phyloP scores from a whole-genome alignment of 2,797 vertebrate genomes.

The Sylvia borin region DNA sequence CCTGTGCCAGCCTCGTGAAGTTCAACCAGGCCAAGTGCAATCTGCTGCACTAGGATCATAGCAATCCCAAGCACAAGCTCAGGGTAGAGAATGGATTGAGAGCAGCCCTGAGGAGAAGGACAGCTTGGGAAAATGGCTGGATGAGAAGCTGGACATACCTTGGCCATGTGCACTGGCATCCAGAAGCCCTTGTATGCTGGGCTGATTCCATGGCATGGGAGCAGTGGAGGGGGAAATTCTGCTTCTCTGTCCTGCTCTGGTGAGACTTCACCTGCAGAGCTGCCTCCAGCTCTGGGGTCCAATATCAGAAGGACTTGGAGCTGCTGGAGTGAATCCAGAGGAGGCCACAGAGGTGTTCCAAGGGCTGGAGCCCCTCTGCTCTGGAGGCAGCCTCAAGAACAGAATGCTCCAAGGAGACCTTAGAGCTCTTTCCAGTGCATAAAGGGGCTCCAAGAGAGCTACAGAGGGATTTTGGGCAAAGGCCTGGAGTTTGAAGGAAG shows the following conservation, averaged over 20 bases:
- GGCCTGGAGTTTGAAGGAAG: neutral
- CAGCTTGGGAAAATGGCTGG: neutral
- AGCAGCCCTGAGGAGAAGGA: neutral
- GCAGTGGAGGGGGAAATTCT: neutral
- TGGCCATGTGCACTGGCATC: neutral
- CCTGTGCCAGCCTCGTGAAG: neutral
- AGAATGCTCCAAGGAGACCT: neutral
- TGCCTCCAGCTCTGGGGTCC: neutral
- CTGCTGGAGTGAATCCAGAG: neutral
- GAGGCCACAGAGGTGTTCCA: neutral
- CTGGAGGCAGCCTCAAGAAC: neutral
- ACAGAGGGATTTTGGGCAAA: neutral
- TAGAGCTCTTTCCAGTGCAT: neutral
- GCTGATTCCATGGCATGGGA: neutral
- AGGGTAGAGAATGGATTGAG: neutral
- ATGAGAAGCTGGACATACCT: neutral
- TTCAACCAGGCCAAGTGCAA: neutral
- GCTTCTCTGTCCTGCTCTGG: neutral
- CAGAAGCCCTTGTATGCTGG: fast-evolving
- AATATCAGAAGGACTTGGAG: neutral
- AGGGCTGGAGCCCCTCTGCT: neutral
- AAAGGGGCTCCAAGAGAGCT: neutral
- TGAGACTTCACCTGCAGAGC: neutral
- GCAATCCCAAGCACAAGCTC: neutral
- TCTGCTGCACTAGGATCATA: neutral